Base-by-base conservation (phyloP, 2,113 vertebrate genomes). In the Sialia sialis region DNA sequence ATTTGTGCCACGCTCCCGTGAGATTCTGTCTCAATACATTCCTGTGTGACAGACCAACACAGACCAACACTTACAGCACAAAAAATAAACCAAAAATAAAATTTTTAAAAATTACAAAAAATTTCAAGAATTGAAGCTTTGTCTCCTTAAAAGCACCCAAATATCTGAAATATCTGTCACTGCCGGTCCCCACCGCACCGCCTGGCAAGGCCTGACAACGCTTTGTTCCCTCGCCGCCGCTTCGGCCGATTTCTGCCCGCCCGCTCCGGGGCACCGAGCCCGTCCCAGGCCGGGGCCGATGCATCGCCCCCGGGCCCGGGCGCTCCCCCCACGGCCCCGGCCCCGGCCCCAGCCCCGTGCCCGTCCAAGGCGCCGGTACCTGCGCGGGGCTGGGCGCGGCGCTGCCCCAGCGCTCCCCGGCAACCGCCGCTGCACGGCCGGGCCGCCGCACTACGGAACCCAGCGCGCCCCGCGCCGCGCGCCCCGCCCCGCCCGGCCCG, bases 141-240 rank as follows among this genome's bases (percentile, higher is more conserved):
- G 10, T 25, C 43, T 48, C 41, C 55, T 13, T 9, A 6, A 1
- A 11, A 43, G 22, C 49, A 6, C 46, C 48, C 8, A 2, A 34
- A 2, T 2, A 39, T 2, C 46, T 4, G n/a, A 2, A 44, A 2
- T 1, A 44, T 2, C 58, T 7, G 46, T 6, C 48, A 16, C n/a
- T 5, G 54, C 23, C 58, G 30, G 7, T 11, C 10, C 10, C 14
- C 5, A 6, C 22, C 9, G 39, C 62, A 20, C 20, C n/a, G 6
- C 44, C 73, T 2, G 82, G 21, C 78, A 3, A 62, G 72, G 77
- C 67, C 90, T 13, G 68, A 5, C 66, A 32, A 16, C 8, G 91
- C 83, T 88, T 76, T 85, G 67, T 74, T 84, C 19, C 67, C 75
- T 16, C 64, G 26, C 58, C 29, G 11, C 6, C 70, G 13, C 73